phyloP scores from a whole-genome alignment of 2,888 invertebrate species.

The Ashinkailepas kermadecensis region DNA sequence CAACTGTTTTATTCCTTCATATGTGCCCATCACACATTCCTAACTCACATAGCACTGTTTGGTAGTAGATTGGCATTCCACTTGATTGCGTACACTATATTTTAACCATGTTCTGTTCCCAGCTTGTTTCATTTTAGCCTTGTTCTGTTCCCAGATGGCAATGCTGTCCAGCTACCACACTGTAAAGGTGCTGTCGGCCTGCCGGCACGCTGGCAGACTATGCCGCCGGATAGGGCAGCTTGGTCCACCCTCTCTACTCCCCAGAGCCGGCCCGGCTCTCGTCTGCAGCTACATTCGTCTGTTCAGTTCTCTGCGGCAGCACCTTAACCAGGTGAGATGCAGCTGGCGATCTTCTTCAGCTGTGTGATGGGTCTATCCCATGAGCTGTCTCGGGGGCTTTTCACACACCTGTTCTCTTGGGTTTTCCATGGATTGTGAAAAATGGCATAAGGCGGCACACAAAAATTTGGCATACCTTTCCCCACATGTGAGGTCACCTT shows the following conservation, averaged over 20 bases:
- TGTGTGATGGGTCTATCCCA: not conserved
- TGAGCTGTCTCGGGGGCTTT: not conserved
- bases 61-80: too few relatives aligned
- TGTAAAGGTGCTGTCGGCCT: not conserved
- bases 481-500: not conserved
- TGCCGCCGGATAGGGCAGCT: not conserved
- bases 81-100: too few relatives aligned
- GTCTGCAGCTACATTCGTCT: not conserved
- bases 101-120: too few relatives aligned
- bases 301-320: not conserved
- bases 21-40: too few relatives aligned
- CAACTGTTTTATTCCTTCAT: too few relatives aligned
- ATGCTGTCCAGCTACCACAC: not conserved
- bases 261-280: not conserved
- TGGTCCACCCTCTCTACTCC: not conserved
- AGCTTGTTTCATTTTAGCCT: too few relatives aligned
- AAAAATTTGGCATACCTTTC: not conserved
- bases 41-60: too few relatives aligned
- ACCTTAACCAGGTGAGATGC: not conserved
- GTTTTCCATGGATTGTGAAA: not conserved
- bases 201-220: not conserved
- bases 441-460: not conserved
- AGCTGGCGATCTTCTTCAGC: not conserved
- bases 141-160: not conserved
- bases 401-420: too few relatives aligned